Evolutionary conservation across 2,888 invertebrate genomes (phyloP).

Genomic region (Caenorhabditis sp.): DNA sequence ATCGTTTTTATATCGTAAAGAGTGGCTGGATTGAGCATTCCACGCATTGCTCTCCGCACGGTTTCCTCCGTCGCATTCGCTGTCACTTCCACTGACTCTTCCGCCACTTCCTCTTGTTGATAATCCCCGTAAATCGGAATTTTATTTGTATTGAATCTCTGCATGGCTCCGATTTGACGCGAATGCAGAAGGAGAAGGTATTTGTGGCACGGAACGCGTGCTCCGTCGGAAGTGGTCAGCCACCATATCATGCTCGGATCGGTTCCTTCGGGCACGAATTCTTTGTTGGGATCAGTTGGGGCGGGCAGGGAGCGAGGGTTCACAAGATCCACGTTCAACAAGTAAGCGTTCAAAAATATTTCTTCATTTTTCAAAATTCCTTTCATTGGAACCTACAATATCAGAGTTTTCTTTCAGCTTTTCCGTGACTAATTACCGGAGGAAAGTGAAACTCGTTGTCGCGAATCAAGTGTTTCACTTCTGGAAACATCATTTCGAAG

Average conservation of each 20-base stretch:
- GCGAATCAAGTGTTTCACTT: neutral
- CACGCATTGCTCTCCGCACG: slow-evolving; percentile 21
- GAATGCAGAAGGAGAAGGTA: slow-evolving; percentile 36
- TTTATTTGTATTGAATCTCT: slow-evolving; percentile 24
- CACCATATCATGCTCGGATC: neutral
- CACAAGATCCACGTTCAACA: neutral
- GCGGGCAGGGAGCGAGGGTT: neutral
- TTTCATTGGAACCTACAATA: no score
- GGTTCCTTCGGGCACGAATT: slow-evolving; percentile 23
- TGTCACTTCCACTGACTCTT: slow-evolving; percentile 9
- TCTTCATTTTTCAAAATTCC: no score
- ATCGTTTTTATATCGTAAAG: slow-evolving; percentile 7
- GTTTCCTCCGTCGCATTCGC: neutral
- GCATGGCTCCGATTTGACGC: slow-evolving; percentile 17
- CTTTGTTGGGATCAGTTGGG: neutral
- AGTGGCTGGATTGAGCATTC: slow-evolving; percentile 12
- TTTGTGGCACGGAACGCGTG: slow-evolving; percentile 22
- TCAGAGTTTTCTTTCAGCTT: no score
- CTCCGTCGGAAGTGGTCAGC: slow-evolving; percentile 1
- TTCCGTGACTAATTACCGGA: neutral
- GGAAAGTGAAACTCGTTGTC: neutral
- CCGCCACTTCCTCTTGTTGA: neutral
- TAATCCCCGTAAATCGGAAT: slow-evolving; percentile 4
- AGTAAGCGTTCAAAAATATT: no score
- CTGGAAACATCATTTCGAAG: slow-evolving; percentile 20